Base-by-base conservation (phyloP, 35 echinoderm and acorn worm genomes). In the Strongylocentrotus purpuratus region DNA sequence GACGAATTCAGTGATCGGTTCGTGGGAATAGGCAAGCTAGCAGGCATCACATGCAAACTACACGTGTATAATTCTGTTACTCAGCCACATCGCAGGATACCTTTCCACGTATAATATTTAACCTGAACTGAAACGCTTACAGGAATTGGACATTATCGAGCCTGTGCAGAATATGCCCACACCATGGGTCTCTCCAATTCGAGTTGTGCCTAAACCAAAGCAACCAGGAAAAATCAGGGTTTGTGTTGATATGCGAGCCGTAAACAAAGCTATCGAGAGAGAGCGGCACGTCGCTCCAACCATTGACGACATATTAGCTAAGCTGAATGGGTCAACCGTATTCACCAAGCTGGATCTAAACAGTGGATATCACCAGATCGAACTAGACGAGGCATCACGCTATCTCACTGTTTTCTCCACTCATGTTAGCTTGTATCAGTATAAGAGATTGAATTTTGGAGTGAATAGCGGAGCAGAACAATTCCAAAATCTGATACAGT, bases 121-220 rank as follows among this genome's bases (percentile, higher is more conserved):
- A 61, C 90, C 86, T 60, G 94, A 98, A 97, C 94, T 98, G 3
- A 86, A 95, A 93, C 85, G 90, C 41, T 52, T 96, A 61, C 88
- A 97, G 94, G 94, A 88, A 11, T 86, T 98, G 13, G 95, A 98
- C 92, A 94, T 98, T 87, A 98, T 98, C 33, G 96, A 98, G 87
- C 94, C 94, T 2, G 96, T 98, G 25, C 55, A 48, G 31, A 86
- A 91, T 92, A 78, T 70, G 22, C 97, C 97, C 17, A 98, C 96
- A 65, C 97, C 97, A 94, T 98, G 95, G 97, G 85, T 97, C 3
- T 98, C 97, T n/a, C 96, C 96, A 31, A 98, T 98, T 88, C 88
- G 46, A 70, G 95, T 95, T 20, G 96, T 98, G 33, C 86, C 92
- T 8, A 97, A 97, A 94, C 97, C 97, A 45, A 97, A 96, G 48